A percentile compares a stretch with the other conserved stretches of the same genome.
Evolutionary conservation across 2,797 vertebrate species (phyloP).

Genomic region (Bovichtus variegatus): DNA sequence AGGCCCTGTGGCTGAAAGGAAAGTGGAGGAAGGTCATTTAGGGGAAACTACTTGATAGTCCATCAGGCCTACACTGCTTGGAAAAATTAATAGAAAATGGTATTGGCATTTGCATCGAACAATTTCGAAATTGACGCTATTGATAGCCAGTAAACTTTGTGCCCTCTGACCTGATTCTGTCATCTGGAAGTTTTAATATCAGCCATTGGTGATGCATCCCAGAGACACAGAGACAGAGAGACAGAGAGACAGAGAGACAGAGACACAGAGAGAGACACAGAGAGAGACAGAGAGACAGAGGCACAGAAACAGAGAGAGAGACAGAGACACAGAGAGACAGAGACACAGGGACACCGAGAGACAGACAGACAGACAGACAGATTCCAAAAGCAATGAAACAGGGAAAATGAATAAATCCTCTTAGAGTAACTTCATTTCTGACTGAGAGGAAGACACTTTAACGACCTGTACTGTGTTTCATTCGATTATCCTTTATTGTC

Average conservation of each 20-base stretch:
- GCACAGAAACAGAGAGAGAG: too few species aligned
- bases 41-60: accelerated
- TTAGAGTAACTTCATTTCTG: constrained; percentile 33
- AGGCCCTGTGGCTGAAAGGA: not conserved
- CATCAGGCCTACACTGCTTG: too few species aligned
- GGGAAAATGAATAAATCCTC: constrained; percentile 62
- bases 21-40: not conserved
- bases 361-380: not conserved
- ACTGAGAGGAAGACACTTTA: constrained; percentile 13
- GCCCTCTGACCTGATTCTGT: constrained; percentile 54
- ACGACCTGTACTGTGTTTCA: too few species aligned
- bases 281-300: too few species aligned
- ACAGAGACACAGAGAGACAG: too few species aligned
- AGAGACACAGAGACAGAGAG: too few species aligned
- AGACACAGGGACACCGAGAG: too few species aligned
- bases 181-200: constrained; percentile 57
- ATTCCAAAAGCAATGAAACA: constrained; percentile 43
- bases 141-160: not conserved
- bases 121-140: too few species aligned
- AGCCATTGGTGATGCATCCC: constrained; percentile 42
- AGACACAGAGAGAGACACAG: too few species aligned
- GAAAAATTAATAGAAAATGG: too few species aligned
- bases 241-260: too few species aligned
- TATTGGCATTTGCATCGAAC: not conserved
- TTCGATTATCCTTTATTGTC: constrained; percentile 2